These are phyloP conservation scores for Bombus cullumanus DNA, from an alignment of 1,140 invertebrate genomes.

Conservation along the genomic window DNA sequence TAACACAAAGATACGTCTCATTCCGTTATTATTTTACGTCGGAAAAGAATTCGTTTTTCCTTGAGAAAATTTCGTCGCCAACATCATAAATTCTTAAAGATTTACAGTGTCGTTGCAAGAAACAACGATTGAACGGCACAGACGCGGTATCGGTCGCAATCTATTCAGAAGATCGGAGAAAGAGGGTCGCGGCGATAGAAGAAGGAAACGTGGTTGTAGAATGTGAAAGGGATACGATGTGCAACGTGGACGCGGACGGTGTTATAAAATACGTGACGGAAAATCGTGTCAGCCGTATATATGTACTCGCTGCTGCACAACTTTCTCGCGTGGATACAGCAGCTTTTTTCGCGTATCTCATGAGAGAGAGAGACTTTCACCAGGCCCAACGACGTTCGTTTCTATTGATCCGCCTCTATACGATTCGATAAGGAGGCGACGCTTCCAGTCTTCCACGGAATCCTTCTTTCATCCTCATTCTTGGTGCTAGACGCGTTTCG, in stretches of 20 bases:
- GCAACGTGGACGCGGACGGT: neutral
- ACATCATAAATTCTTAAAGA: neutral
- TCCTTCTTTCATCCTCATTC: neutral
- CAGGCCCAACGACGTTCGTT: conserved; percentile 6
- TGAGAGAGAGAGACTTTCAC: conserved; percentile 24
- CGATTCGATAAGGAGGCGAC: conserved; percentile 1
- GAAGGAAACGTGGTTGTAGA: neutral
- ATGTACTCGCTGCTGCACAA: conserved; percentile 9
- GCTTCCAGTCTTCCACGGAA: neutral
- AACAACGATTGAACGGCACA: neutral
- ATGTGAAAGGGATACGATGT: conserved; percentile 42
- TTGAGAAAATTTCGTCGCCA: neutral
- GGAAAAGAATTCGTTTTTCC: neutral
- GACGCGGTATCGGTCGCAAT: neutral
- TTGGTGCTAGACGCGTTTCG: neutral
- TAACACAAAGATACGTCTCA: neutral
- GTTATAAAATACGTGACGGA: conserved; percentile 17
- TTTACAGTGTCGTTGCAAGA: neutral
- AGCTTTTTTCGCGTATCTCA: conserved; percentile 1
- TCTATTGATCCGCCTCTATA: conserved; percentile 27
- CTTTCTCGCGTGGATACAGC: conserved; percentile 33
- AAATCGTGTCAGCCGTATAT: conserved; percentile 43
- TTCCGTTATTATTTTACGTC: neutral
- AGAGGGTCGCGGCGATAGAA: neutral
- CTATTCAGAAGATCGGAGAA: neutral